These are phyloP conservation scores for Neoaliturus tenellus DNA, from an alignment of 2,888 invertebrate genomes.

Conservation along the genomic window DNA sequence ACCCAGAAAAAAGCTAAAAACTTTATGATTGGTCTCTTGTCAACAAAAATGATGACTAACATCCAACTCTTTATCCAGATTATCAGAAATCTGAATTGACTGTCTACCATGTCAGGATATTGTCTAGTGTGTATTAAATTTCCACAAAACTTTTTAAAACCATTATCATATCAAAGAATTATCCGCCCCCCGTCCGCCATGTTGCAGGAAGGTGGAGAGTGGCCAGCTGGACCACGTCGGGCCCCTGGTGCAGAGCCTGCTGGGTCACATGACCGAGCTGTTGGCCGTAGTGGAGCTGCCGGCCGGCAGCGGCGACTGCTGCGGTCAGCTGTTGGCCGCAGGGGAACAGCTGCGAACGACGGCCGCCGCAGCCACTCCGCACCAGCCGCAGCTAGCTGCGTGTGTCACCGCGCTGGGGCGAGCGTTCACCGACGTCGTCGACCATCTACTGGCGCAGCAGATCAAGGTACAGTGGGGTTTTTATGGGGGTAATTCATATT, in stretches of 20 bases:
- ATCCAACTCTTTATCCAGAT: no score
- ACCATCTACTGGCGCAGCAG: slow-evolving; percentile 76
- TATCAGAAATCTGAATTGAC: no score
- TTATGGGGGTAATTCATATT: no score
- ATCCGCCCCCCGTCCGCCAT: no score
- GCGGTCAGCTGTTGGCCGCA: slow-evolving; percentile 58
- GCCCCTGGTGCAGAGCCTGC: slow-evolving; percentile 75
- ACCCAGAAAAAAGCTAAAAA: no score
- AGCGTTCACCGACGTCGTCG: slow-evolving; percentile 77
- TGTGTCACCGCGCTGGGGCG: slow-evolving; percentile 75
- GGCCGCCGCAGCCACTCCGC: slow-evolving; percentile 56
- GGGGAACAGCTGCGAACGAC: slow-evolving; percentile 64
- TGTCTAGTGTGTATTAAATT: no score
- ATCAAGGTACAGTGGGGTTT: slow-evolving; percentile 75
- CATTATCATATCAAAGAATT: no score
- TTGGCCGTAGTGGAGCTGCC: slow-evolving; percentile 74
- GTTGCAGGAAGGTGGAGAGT: slow-evolving; percentile 71
- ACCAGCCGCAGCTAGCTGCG: slow-evolving; percentile 69
- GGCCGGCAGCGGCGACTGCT: neutral
- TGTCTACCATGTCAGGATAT: no score
- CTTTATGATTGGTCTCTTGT: no score
- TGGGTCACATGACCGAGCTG: slow-evolving; percentile 77
- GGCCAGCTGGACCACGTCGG: slow-evolving; percentile 71
- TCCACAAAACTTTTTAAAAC: no score
- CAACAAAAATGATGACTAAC: no score